Percentiles rank a stretch among this genome's conserved stretches.
Conservation (phyloP, 2,888 invertebrate genomes). For the Cynaeus angustus region DNA sequence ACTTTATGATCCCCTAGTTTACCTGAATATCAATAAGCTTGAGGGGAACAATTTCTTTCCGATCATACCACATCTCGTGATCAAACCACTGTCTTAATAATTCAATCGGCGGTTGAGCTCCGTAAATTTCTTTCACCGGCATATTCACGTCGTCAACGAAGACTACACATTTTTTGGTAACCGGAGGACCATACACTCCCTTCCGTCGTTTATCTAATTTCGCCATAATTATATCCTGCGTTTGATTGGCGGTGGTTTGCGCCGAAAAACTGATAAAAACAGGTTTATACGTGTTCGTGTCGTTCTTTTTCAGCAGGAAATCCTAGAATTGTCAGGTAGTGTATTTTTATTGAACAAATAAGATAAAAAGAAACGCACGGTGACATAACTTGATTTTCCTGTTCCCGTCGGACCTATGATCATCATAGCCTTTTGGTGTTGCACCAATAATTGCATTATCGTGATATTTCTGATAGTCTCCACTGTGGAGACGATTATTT, state of each 20-base stretch:
- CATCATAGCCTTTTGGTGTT: conserved; percentile 88
- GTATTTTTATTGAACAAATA: conserved; percentile 69
- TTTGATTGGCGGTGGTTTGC: conserved; percentile 94
- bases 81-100: conserved; percentile 92
- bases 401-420: conserved; percentile 96
- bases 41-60: conserved; percentile 85
- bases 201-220: conserved; percentile 94
- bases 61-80: conserved; percentile 92
- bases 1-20: conserved; percentile 7
- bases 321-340: conserved; percentile 80
- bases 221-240: conserved; percentile 95
- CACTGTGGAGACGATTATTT: conserved; percentile 94
- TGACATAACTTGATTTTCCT: conserved; percentile 93
- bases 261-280: conserved; percentile 94
- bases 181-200: conserved; percentile 94
- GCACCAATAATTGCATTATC: conserved; percentile 85
- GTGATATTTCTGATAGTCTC: conserved; percentile 91
- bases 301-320: conserved; percentile 86
- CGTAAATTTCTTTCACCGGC: conserved; percentile 92
- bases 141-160: conserved; percentile 98
- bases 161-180: conserved; percentile 90
- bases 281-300: conserved; percentile 86
- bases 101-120: conserved; percentile 96
- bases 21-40: conserved; percentile 90
- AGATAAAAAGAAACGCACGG: conserved; percentile 71